phyloP scores from a whole-genome alignment of 2,113 vertebrate species.

The Spilogale gracilis region DNA sequence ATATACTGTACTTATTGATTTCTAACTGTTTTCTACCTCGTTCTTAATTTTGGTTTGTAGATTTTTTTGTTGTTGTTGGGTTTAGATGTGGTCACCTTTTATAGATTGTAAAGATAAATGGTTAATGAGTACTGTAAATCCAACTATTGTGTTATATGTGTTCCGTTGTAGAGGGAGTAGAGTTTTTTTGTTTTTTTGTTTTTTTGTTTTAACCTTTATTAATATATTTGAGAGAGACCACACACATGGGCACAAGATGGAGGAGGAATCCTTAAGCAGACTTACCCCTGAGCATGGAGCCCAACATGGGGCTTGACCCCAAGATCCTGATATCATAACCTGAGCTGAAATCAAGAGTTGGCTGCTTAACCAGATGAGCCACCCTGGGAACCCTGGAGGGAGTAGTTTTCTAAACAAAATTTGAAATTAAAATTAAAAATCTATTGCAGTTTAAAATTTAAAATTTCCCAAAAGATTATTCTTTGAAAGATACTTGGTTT shows the following conservation, averaged over 20 bases:
- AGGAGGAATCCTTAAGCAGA: neutral
- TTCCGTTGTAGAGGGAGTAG: neutral
- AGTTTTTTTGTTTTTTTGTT: neutral
- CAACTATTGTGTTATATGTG: neutral
- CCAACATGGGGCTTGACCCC: neutral
- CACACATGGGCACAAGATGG: neutral
- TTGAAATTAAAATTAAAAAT: neutral
- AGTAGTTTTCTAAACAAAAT: conserved; percentile 18
- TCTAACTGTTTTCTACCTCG: neutral
- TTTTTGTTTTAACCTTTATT: neutral
- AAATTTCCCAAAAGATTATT: neutral
- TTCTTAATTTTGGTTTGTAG: conserved; percentile 41
- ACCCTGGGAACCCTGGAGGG: neutral
- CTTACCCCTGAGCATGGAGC: neutral
- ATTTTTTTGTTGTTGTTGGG: neutral
- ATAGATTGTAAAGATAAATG: conserved; percentile 25
- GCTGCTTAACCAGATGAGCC: neutral
- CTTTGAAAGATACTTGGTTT: conserved; percentile 45
- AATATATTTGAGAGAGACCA: neutral
- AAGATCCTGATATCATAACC: neutral
- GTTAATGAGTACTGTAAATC: neutral
- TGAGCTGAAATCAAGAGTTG: neutral
- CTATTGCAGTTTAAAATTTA: neutral
- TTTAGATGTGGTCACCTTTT: neutral
- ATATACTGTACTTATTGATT: conserved; percentile 4